phyloP scores from a whole-genome alignment of 2,888 invertebrate genomes.

The Lasius platythorax region DNA sequence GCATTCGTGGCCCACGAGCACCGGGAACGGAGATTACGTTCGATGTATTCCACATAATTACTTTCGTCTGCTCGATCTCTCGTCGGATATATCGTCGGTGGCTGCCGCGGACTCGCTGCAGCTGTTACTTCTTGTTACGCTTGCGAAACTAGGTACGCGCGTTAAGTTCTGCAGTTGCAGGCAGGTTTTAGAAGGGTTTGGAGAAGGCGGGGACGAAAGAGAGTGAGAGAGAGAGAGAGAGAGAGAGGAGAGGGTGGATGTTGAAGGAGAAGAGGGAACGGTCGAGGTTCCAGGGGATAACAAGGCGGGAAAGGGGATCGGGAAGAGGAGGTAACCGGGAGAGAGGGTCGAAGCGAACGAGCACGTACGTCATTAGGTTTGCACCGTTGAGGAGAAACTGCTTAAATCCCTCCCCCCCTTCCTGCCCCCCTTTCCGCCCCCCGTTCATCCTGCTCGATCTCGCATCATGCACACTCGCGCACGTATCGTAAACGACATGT shows the following conservation, averaged over 20 bases:
- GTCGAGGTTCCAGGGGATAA: slow-evolving; percentile 6
- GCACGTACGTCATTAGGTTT: slow-evolving; percentile 73
- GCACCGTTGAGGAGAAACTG: slow-evolving; percentile 64
- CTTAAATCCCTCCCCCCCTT: slow-evolving; percentile 59
- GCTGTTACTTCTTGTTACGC: slow-evolving; percentile 79
- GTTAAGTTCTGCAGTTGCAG: slow-evolving; percentile 67
- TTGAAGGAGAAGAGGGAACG: slow-evolving; percentile 51
- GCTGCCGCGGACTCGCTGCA: slow-evolving; percentile 71
- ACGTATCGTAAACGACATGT: slow-evolving; percentile 34
- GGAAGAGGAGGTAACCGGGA: slow-evolving; percentile 45
- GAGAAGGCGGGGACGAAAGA: slow-evolving; percentile 42
- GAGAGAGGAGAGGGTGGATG: slow-evolving; percentile 45
- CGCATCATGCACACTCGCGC: slow-evolving; percentile 52
- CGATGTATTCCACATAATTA: slow-evolving; percentile 83
- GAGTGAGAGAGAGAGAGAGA: not conserved
- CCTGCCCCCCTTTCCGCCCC: not conserved
- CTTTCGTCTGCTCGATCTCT: slow-evolving; percentile 74
- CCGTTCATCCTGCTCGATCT: slow-evolving; percentile 30
- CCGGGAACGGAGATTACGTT: slow-evolving; percentile 61
- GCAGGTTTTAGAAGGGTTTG: slow-evolving; percentile 46
- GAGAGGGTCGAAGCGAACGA: slow-evolving; percentile 59
- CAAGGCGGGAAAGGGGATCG: slow-evolving; percentile 35
- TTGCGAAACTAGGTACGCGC: slow-evolving; percentile 73
- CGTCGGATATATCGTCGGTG: slow-evolving; percentile 70
- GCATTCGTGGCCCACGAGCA: slow-evolving; percentile 43